Evolutionary conservation across 2,113 vertebrate species (phyloP).

Genomic region (Onychorhynchus coronatus): DNA sequence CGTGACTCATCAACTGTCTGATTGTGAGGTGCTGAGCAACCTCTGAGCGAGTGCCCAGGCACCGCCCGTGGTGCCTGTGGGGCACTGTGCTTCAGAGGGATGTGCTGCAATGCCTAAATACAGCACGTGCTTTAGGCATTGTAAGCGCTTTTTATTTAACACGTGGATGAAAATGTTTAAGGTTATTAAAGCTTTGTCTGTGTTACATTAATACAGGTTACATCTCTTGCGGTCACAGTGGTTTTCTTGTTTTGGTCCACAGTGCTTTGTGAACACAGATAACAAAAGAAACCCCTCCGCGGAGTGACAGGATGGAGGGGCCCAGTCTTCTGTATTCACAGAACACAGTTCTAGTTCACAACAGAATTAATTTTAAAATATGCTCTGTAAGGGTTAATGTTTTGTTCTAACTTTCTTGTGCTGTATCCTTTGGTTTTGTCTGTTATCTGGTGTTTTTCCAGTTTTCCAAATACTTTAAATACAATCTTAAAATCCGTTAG

Average conservation of each 20-base stretch:
- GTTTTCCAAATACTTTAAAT: background rate
- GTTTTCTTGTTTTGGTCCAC: background rate
- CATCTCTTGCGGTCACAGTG: background rate
- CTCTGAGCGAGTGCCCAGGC: background rate
- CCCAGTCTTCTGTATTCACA: background rate
- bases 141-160: background rate
- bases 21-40: background rate
- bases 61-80: rapidly evolving
- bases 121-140: background rate
- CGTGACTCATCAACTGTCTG: background rate
- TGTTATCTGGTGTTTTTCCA: background rate
- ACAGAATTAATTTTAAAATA: background rate
- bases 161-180: background rate
- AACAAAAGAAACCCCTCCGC: background rate
- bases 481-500: background rate
- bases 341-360: background rate
- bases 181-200: background rate
- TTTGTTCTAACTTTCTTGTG: background rate
- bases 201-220: background rate
- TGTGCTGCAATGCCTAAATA: background rate
- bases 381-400: background rate
- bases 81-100: background rate
- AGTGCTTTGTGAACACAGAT: background rate
- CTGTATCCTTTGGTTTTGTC: background rate
- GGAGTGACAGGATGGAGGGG: background rate